Conservation (phyloP, 2,113 vertebrate species). For the Bos indicus region DNA sequence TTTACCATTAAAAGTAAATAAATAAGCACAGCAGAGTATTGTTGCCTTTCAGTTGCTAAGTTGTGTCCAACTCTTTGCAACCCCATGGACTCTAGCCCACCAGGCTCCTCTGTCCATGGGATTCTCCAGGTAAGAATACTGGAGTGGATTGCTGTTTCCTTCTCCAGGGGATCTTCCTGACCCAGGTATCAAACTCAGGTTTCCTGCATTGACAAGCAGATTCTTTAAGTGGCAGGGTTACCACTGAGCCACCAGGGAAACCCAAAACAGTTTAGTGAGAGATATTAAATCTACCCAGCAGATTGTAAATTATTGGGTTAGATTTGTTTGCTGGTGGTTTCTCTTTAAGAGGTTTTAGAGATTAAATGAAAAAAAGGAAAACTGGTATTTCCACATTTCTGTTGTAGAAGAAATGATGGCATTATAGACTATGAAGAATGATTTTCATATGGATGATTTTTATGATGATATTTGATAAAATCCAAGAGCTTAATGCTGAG, state of each 20-base stretch:
- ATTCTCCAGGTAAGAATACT: neutral
- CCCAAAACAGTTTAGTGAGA: neutral
- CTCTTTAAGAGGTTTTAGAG: neutral
- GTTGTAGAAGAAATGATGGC: slow-evolving; percentile 10
- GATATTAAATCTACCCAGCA: neutral
- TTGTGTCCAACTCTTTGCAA: neutral
- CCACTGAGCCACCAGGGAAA: neutral
- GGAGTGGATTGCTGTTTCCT: neutral
- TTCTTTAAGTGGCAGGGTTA: neutral
- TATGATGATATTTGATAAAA: slow-evolving; percentile 19
- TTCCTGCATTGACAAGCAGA: neutral
- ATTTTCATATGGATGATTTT: slow-evolving; percentile 22
- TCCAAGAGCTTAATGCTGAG: slow-evolving; percentile 22
- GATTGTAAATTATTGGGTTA: neutral
- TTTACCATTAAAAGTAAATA: neutral
- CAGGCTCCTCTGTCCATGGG: neutral
- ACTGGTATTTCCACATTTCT: neutral
- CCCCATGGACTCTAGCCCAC: neutral
- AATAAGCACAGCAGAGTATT: neutral
- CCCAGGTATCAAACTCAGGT: neutral
- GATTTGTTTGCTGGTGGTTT: neutral
- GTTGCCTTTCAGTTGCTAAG: neutral
- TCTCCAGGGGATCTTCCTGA: neutral
- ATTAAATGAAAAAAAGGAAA: neutral
- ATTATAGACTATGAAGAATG: neutral